A percentile compares a stretch with the other conserved stretches of the same genome.
Conservation (phyloP, 2,888 invertebrate genomes). For the Trissolcus brochymenae region DNA sequence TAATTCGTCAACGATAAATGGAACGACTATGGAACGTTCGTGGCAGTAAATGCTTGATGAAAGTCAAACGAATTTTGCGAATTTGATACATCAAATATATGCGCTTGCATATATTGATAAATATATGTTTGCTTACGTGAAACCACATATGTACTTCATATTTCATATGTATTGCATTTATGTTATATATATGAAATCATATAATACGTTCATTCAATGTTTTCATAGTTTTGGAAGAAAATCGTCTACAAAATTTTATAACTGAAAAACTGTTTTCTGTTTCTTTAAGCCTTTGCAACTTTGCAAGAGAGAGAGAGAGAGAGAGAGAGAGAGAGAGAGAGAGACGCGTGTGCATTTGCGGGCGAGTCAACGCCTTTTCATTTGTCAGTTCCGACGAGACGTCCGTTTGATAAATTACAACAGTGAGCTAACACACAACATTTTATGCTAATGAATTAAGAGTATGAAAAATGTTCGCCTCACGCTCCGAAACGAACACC, state of each 20-base stretch:
- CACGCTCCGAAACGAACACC: slow-evolving; percentile 11
- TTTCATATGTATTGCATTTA: no score
- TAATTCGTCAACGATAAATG: background rate
- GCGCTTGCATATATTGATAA: no score
- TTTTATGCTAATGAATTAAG: slow-evolving; percentile 45
- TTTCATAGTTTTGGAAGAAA: no score
- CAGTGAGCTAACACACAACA: slow-evolving; percentile 24
- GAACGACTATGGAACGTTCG: background rate
- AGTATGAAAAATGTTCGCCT: slow-evolving; percentile 25
- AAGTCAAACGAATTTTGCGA: slow-evolving; percentile 6
- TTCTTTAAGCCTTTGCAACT: no score
- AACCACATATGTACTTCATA: no score
- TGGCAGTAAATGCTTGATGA: background rate
- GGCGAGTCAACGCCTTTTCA: slow-evolving; percentile 44
- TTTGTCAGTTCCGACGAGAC: slow-evolving; percentile 41
- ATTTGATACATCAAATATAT: slow-evolving; percentile 17
- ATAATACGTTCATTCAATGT: no score
- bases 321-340: no score
- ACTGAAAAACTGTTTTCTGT: no score
- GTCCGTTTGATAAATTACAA: slow-evolving; percentile 47
- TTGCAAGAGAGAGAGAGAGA: no score
- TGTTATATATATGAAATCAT: no score
- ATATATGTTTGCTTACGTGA: no score
- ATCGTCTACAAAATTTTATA: no score
- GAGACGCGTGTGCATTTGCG: slow-evolving; percentile 31